Base-by-base conservation (phyloP, 1,140 invertebrate species). In the Aphis gossypii region DNA sequence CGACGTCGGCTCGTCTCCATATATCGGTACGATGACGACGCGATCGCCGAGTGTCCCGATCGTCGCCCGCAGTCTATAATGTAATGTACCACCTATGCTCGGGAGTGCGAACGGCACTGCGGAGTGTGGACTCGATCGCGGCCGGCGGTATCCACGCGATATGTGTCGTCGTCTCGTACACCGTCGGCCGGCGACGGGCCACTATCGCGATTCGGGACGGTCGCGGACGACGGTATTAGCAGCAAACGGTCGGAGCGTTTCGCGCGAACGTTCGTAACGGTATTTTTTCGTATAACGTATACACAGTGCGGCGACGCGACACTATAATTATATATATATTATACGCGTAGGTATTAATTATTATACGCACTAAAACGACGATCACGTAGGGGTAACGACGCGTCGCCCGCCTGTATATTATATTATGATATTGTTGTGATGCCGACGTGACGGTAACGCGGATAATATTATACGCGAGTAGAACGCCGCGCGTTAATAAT, bases 401-500 rank as follows among this genome's bases (percentile, higher is more conserved):
- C 41, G 38, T 23, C 21, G 18, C 83, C 41, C 41, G 38, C 25
- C 38, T 84, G 21, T 41, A 25, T 84, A 25, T 84, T 30, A 30
- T 84, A 14, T 23, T 6, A 83, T 84, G 5, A 30, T 68, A 41
- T 84, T 23, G 46, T 88, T n/a, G 21, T 38, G 30, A 38, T 35
- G 48, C 46, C 6, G 46, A 54, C 48, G 48, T 25, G 44, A 88
- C 46, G 30, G 60, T 76, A n/a, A 76, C 60, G 60, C 60, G 60
- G 14, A 76, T n/a, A 76, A n/a, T 76, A n/a, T 76, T n/a, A 76
- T 76, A n/a, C 30, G 60, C 60, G 30, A 76, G 60, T 76, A 5
- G 60, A 76, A 60, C 9, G 54, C 87, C 46, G 89, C 92, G 76
- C 48, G 92, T 93, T 93, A 93, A 93, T 93, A 93, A 84, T 93